Conservation (phyloP, 2,113 vertebrate genomes). For the Sinocyclocheilus grahami region DNA sequence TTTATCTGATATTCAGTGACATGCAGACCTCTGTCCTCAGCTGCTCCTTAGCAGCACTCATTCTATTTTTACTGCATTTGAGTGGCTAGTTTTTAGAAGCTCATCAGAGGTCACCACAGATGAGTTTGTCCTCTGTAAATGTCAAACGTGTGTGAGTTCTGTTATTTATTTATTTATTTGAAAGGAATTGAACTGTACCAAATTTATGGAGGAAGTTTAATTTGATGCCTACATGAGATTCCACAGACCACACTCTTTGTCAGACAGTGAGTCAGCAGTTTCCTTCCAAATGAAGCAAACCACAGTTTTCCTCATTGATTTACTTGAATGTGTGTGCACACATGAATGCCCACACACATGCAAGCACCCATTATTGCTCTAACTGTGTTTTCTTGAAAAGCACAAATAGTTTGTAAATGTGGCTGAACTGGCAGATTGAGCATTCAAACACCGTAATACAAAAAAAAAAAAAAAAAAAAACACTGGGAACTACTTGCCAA, state of each 20-base stretch:
- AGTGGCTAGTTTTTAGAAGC: background rate
- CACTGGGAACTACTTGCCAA: background rate
- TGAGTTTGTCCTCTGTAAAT: background rate
- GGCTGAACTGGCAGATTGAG: background rate
- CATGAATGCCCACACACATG: background rate
- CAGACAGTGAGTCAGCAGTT: conserved; percentile 30
- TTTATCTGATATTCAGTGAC: conserved; percentile 8
- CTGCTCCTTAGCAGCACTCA: background rate
- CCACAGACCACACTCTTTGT: conserved; percentile 5
- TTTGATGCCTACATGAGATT: conserved; percentile 21
- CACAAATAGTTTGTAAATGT: background rate
- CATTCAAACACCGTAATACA: background rate
- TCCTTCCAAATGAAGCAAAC: conserved; percentile 1
- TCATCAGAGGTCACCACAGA: background rate
- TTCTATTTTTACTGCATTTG: conserved; percentile 12
- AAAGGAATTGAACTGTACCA: background rate
- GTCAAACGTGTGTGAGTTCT: background rate
- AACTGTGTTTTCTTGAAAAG: background rate
- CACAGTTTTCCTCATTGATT: conserved; percentile 34
- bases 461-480: too few relatives aligned
- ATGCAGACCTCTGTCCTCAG: background rate
- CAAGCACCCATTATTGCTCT: background rate
- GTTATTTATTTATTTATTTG: background rate
- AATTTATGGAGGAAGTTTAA: conserved; percentile 14
- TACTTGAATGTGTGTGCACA: background rate